A percentile compares a stretch with the other conserved stretches of the same genome.
phyloP scores from a whole-genome alignment of 1,140 invertebrate genomes.

The Thaumatotibia leucotreta region DNA sequence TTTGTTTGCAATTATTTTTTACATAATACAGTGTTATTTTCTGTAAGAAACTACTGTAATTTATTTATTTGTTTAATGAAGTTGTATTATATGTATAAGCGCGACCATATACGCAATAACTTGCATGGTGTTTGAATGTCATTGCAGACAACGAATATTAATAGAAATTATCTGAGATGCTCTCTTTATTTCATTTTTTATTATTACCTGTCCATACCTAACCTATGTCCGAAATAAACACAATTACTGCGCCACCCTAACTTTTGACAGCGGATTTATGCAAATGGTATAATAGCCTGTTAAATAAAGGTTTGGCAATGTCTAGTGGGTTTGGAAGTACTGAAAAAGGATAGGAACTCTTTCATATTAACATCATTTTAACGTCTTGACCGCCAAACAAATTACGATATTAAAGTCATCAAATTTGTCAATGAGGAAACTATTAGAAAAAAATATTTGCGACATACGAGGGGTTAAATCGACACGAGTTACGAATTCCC shows the following conservation, averaged over 20 bases:
- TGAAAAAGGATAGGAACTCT: too few relatives aligned
- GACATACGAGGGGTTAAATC: too few relatives aligned
- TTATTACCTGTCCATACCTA: neutral
- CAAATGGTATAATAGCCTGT: too few relatives aligned
- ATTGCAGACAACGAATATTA: constrained; percentile 34
- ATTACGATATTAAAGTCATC: too few relatives aligned
- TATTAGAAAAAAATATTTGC: too few relatives aligned
- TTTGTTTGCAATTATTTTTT: constrained; percentile 28
- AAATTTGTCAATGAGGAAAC: too few relatives aligned
- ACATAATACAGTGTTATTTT: constrained; percentile 14
- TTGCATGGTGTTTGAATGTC: constrained; percentile 11
- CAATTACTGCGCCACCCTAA: neutral
- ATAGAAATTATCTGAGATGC: constrained; percentile 29
- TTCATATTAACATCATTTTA: too few relatives aligned
- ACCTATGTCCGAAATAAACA: neutral
- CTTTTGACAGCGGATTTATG: too few relatives aligned
- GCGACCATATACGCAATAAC: constrained; percentile 9
- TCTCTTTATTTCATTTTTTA: constrained; percentile 22
- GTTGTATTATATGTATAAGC: constrained; percentile 6
- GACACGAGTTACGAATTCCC: too few relatives aligned
- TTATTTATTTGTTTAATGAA: constrained; percentile 10
- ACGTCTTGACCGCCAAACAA: too few relatives aligned
- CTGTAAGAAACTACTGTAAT: constrained; percentile 10
- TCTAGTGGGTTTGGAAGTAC: too few relatives aligned
- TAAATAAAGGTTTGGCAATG: too few relatives aligned